These are phyloP conservation scores for Sericinus montela DNA, from an alignment of 2,888 invertebrate species.

Conservation along the genomic window DNA sequence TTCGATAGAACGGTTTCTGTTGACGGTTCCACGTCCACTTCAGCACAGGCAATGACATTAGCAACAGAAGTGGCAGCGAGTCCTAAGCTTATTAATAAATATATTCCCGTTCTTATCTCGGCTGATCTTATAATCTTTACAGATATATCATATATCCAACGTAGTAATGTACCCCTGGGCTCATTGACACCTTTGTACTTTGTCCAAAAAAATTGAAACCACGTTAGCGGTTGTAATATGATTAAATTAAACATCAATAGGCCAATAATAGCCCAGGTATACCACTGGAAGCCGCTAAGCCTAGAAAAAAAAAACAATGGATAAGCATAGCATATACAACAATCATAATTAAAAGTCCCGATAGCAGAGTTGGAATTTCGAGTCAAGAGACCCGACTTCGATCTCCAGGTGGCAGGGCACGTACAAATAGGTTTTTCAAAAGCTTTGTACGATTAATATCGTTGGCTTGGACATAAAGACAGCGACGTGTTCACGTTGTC, in stretches of 20 bases:
- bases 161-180: conserved; percentile 74
- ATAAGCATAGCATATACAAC: neutral
- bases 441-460: no score
- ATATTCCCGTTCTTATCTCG: conserved; percentile 81
- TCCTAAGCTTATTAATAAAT: conserved; percentile 82
- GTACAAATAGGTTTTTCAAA: no score
- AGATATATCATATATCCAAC: conserved; percentile 81
- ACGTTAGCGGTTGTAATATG: conserved; percentile 83
- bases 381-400: no score
- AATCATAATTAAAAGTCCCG: no score
- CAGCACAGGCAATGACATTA: conserved; percentile 77
- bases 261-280: conserved; percentile 45
- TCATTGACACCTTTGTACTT: conserved; percentile 69
- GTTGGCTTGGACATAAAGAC: no score
- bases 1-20: conserved; percentile 53
- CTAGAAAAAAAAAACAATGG: conserved; percentile 35
- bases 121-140: conserved; percentile 81
- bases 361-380: no score
- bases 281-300: conserved; percentile 52
- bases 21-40: conserved; percentile 39
- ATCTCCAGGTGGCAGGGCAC: no score
- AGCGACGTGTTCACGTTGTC: no score
- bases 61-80: conserved; percentile 82
- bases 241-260: conserved; percentile 47
- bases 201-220: conserved; percentile 87